Base-by-base conservation (phyloP, 2,888 invertebrate species). In the Tetranychus truncatus region DNA sequence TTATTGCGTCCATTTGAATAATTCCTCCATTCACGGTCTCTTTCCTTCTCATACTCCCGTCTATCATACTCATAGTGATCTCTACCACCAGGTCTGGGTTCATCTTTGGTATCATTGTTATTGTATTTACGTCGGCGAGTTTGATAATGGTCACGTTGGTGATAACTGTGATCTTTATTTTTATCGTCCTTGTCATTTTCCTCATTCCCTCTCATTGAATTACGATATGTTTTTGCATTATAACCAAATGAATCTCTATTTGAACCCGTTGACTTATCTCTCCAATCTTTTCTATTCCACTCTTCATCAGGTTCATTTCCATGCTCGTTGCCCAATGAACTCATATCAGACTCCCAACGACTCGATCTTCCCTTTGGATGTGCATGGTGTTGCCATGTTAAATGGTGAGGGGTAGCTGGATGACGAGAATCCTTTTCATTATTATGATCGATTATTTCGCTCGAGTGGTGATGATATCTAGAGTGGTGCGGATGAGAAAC, bases 21-120 rank as follows among this genome's bases (percentile, higher is more conserved):
- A 69, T 11, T 69, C 20, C 21, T n/a, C 69, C 69, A 69, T 69
- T 69, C 69, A 20, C 69, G 18, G 11, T 69, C 69, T 69, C 69
- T n/a, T 69, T 69, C 69, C 8, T 69, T 69, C 20, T 69, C 69
- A 21, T 69, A 69, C 5, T 69, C 55, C 15, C 55, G 9, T 55
- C 55, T 55, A 55, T 55, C 55, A 6, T 55, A 55, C 6, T 55
- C 55, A 55, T 55, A 55, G 15, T 55, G 55, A 55, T 55, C 55
- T 55, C 2, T 55, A 55, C 15, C 15, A 34, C 34, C 34, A 34
- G 34, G 0, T 55, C 55, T 9, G 15, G 9, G 9, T 15, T 55
- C 55, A 15, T 55, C 55, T 55, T 55, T 55, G 55, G 11, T 15
- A 55, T 55, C 55, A 55, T 55, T 9, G 55, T 55, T 55, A 15